Percentiles rank a stretch among this genome's conserved stretches.
These are phyloP conservation scores for Melanotaenia trifasciata DNA, from an alignment of 2,797 vertebrate species.

Conservation along the genomic window DNA sequence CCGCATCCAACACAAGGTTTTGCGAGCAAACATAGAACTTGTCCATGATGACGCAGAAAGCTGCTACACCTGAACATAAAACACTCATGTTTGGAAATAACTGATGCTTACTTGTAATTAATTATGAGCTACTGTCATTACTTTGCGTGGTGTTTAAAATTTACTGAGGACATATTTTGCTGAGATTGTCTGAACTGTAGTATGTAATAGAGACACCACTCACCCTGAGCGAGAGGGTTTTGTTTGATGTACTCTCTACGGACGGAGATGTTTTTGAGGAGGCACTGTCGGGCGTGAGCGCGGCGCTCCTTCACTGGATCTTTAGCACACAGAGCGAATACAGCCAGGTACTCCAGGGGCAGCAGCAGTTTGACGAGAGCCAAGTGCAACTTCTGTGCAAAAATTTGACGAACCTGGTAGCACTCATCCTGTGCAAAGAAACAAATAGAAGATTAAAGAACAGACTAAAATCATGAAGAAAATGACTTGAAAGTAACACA, in stretches of 20 bases:
- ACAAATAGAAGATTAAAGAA: neutral
- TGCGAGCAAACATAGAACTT: too few species aligned
- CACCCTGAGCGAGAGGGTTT: conserved; percentile 92
- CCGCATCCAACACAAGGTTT: too few species aligned
- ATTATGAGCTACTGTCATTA: too few species aligned
- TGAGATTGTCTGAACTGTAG: too few species aligned
- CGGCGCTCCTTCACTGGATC: conserved; percentile 98
- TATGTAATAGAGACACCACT: conserved; percentile 41
- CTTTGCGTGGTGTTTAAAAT: too few species aligned
- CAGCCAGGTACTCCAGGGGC: conserved; percentile 97
- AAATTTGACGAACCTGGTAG: conserved; percentile 99
- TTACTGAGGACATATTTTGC: too few species aligned
- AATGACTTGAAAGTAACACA: neutral
- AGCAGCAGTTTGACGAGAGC: conserved; percentile 95
- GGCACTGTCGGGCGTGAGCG: conserved; percentile 97
- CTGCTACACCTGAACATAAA: too few species aligned
- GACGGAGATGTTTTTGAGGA: conserved; percentile 98
- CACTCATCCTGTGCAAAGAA: conserved; percentile 90
- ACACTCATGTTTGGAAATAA: too few species aligned
- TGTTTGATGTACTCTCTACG: conserved; percentile 98
- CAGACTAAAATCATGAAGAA: neutral
- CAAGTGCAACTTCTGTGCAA: conserved; percentile 97
- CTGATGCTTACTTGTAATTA: too few species aligned
- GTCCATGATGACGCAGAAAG: too few species aligned
- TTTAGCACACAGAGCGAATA: conserved; percentile 98